Conservation (phyloP, 2,797 vertebrate genomes). For the Pantherophis vulpinus region DNA sequence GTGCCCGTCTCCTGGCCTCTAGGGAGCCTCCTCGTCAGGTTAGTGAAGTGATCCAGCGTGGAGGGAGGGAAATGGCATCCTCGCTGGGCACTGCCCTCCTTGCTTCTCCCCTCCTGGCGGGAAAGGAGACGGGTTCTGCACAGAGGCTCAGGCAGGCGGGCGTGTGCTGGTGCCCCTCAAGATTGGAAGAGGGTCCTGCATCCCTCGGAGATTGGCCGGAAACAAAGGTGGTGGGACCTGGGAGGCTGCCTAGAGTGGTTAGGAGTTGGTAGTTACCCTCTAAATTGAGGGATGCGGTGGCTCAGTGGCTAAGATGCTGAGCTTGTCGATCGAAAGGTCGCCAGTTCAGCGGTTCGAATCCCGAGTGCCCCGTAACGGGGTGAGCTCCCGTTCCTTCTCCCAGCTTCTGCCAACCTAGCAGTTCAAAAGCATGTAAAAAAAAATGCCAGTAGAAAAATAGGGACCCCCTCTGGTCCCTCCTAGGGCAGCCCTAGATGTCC, state of each 20-base stretch:
- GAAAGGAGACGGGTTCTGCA: neutral
- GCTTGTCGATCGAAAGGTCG: no score
- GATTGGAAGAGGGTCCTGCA: neutral
- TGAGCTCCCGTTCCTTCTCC: no score
- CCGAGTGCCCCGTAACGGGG: no score
- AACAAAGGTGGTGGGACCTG: accelerated
- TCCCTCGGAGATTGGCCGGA: neutral
- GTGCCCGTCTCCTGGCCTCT: neutral
- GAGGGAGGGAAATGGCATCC: neutral
- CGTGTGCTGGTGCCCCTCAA: neutral
- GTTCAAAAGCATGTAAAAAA: no score
- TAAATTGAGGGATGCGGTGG: neutral
- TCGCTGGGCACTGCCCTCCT: neutral
- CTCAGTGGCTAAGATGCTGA: no score
- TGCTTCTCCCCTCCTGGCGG: neutral
- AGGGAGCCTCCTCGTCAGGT: neutral
- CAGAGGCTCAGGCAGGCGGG: neutral
- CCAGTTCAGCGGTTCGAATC: no score
- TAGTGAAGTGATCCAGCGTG: neutral
- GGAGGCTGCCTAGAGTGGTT: neutral
- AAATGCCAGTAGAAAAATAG: no score
- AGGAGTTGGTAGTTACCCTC: accelerated
- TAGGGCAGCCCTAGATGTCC: no score
- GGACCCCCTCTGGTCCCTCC: no score
- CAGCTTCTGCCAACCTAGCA: no score